A percentile compares a stretch with the other conserved stretches of the same genome.
Conservation (phyloP, 2,113 vertebrate genomes). For the Heloderma charlesbogerti region DNA sequence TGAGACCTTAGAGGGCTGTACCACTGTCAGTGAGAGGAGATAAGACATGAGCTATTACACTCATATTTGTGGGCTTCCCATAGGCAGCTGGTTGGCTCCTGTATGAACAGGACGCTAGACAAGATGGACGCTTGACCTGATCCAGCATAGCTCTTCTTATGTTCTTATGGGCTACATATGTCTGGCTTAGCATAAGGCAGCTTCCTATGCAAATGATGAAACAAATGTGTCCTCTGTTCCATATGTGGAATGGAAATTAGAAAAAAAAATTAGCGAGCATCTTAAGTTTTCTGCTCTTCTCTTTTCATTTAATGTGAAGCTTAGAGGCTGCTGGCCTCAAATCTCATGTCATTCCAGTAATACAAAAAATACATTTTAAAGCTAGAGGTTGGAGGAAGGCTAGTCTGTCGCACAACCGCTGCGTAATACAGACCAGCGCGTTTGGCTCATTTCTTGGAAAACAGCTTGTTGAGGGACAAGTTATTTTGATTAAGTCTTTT, state of each 20-base stretch:
- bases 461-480: not conserved
- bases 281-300: conserved; percentile 39
- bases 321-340: conserved; percentile 43
- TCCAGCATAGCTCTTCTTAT: too few relatives aligned
- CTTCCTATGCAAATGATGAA: not conserved
- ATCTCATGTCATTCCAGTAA: conserved; percentile 32
- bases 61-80: too few relatives aligned
- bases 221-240: not conserved
- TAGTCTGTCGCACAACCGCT: not conserved
- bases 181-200: not conserved
- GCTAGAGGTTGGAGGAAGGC: conserved; percentile 35
- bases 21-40: not conserved
- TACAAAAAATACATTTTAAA: conserved; percentile 32
- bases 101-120: too few relatives aligned
- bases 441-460: conserved; percentile 41
- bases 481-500: conserved; percentile 47
- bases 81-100: too few relatives aligned
- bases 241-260: not conserved
- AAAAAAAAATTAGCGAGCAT: not conserved
- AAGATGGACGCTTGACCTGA: too few relatives aligned
- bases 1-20: not conserved
- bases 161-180: not conserved
- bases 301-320: conserved; percentile 42
- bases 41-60: not conserved
- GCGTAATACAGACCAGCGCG: conserved; percentile 20